Evolutionary conservation across 1,140 invertebrate species (phyloP).

Genomic region (Gryon sp.): DNA sequence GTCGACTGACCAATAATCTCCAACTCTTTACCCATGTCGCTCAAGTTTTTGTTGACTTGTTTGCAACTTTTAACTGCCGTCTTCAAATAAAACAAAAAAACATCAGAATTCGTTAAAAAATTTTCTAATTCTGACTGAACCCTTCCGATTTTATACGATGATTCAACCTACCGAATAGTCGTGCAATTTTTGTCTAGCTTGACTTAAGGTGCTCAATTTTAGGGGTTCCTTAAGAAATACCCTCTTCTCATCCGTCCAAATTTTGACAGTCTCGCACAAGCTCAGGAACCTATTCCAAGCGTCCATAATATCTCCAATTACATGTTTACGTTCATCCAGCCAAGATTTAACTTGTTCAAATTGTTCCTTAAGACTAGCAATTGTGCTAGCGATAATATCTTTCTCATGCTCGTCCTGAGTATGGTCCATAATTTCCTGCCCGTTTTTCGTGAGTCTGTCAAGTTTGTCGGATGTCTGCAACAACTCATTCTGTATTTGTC

Average conservation of each 20-base stretch:
- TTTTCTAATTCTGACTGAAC: no score
- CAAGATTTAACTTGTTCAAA: conserved; percentile 86
- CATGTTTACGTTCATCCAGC: conserved; percentile 90
- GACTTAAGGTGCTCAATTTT: conserved; percentile 86
- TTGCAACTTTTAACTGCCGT: conserved; percentile 93
- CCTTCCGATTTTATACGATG: no score
- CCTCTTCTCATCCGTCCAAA: conserved; percentile 91
- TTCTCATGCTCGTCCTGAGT: conserved; percentile 88
- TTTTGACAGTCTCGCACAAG: conserved; percentile 88
- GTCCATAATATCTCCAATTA: conserved; percentile 92
- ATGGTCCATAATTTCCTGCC: conserved; percentile 88
- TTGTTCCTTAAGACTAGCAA: conserved; percentile 88
- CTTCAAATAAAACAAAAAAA: conserved; percentile 80
- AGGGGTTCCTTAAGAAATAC: conserved; percentile 88
- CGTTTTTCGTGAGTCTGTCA: conserved; percentile 88
- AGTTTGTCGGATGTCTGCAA: conserved; percentile 86
- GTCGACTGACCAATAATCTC: conserved; percentile 90
- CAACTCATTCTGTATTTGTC: conserved; percentile 88
- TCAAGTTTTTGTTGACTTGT: conserved; percentile 91
- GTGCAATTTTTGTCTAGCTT: conserved; percentile 90
- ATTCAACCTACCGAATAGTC: conserved; percentile 88
- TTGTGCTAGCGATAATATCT: conserved; percentile 86
- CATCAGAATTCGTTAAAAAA: conserved; percentile 13
- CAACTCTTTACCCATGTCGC: conserved; percentile 94
- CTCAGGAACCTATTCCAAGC: conserved; percentile 92